Evolutionary conservation across 2,888 invertebrate species (phyloP).

Genomic region (Chrysomela aeneicollis): DNA sequence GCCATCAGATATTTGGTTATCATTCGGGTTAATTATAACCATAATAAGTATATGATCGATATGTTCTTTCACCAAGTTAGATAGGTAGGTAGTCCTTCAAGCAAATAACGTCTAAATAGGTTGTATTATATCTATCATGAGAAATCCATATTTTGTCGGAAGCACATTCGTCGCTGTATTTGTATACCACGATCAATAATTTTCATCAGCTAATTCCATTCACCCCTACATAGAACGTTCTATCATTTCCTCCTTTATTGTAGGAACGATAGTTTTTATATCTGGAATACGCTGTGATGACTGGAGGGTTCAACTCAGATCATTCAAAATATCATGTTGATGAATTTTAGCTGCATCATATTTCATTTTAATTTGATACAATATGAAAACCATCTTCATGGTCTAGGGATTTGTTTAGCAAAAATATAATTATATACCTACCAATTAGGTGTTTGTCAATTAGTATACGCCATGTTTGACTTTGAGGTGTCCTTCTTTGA

Average conservation of each 20-base stretch:
- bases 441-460: too few relatives aligned
- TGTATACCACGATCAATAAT: slow-evolving; percentile 1
- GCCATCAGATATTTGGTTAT: background rate
- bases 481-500: too few relatives aligned
- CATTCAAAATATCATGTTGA: too few relatives aligned
- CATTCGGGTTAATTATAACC: background rate
- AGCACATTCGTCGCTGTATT: background rate
- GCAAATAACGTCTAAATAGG: background rate
- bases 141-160: background rate
- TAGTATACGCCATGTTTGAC: too few relatives aligned
- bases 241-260: background rate
- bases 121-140: background rate
- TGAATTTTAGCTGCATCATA: too few relatives aligned
- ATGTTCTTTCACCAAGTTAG: background rate
- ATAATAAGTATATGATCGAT: background rate
- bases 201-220: slow-evolving; percentile 5
- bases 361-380: too few relatives aligned
- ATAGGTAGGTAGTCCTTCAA: background rate
- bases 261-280: background rate
- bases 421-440: too few relatives aligned
- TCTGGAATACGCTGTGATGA: background rate
- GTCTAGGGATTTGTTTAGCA: too few relatives aligned
- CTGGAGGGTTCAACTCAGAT: too few relatives aligned
- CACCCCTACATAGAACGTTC: background rate
- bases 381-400: too few relatives aligned